Base-by-base conservation (phyloP, 1,140 invertebrate genomes). In the Dryas iulia region DNA sequence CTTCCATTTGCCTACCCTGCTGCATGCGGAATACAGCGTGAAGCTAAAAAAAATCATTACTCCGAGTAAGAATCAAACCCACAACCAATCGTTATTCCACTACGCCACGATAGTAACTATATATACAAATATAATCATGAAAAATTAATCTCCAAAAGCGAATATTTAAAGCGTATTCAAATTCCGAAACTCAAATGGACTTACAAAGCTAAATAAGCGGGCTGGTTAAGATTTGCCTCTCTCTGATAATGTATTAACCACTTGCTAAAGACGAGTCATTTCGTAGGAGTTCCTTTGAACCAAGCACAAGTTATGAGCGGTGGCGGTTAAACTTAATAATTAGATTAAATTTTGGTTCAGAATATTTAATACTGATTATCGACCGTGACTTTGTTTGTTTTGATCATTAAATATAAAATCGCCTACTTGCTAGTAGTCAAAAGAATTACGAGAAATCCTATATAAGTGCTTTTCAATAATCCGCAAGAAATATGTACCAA, bases 221-320 rank as follows among this genome's bases (percentile, higher is more conserved):
- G 25, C 31, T 35, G 52, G 35, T 62, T 33, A 62, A 62, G 39
- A 47, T 47, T 8, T 47, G 39, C 39, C 18, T 52, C 35, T 7
- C 12, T n/a, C 12, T 28, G 25, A 35, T 62, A 62, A 62, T 62
- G 59, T 26, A 62, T 62, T 62, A 62, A 62, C n/a, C 59, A 23
- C 39, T 62, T 62, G 31, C 39, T 35, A 62, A 62, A 62, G 33
- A 62, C 59, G 21, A 30, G 57, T 59, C 25, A 30, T 59, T 30
- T 30, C 57, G 57, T 33, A 33, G 26, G 57, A 59, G 57, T 59
- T 59, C 25, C 57, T 59, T 59, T 18, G 57, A 18, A 30, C 24
- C 31, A 18, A 21, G 26, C 18, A 10, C 18, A 28, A 59, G 7
- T 59, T 18, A 31, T 21, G 31, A 30, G 57, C 24, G 57, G 6